Evolutionary conservation across 2,797 vertebrate species (phyloP), one percentile per base, ranked within the genome.

Genomic region (Sternarchorhynchus goeldii): DNA sequence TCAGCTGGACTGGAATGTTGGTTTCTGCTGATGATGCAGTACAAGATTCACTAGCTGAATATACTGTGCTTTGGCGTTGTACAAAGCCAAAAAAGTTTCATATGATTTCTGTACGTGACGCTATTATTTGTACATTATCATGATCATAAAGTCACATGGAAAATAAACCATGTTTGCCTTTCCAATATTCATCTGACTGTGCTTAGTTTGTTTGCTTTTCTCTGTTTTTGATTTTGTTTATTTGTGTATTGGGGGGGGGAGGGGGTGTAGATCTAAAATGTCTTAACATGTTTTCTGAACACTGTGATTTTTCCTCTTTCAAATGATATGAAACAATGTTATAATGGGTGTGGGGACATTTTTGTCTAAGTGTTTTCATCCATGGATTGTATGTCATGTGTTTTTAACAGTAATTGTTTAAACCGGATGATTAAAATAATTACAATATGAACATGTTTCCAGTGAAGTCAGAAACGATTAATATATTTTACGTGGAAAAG

Each of bases 241-340:
- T 20, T 66, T 73, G 41, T 25, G 25, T 25, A 25, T 25, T 25
- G 25, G 25, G 25, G 25, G 25, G 25, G 25, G 25, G 25, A 1
- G 41, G 45, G 45, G 45, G 34, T 71, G 57, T 70, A 67, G 53
- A 74, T 71, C 75, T 68, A 21, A 41, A 71, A 81, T 58, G 60
- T 65, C 50, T 73, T 79, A 34, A 70, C 59, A 60, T 20, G 2
- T 82, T 73, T 81, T 79, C 67, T 84, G 76, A 84, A 83, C 84
- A 87, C 86, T 85, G 82, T 85, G 84, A 85, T 84, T 83, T 84
- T 77, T 80, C 62, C 79, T 81, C 81, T 41, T 71, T 83, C 80
- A 81, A 77, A 77, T 81, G 70, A 56, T 73, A 82, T 73, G 73
- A 83, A 83, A 83, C 71, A 60, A 78, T 70, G 63, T 82, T 84